Percentiles rank a stretch among this genome's conserved stretches.
Evolutionary conservation across 2,888 invertebrate species (phyloP).

Genomic region (Drosophila mercatorum): DNA sequence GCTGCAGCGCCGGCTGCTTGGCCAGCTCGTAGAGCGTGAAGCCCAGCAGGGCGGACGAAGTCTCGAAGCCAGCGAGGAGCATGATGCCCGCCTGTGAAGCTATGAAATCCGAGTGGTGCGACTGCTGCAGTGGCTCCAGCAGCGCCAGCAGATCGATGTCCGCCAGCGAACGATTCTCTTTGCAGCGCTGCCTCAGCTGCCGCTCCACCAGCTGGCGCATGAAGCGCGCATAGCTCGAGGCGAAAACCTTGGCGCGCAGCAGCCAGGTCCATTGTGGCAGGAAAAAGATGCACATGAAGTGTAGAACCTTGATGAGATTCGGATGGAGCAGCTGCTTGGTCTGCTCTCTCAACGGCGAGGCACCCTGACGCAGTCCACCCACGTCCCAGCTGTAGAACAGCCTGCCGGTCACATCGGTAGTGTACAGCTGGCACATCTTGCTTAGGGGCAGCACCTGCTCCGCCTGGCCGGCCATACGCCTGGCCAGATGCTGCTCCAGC

Average conservation of each 20-base stretch:
- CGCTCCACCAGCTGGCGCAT: conserved; percentile 78
- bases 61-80: conserved; percentile 82
- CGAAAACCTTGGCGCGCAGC: conserved; percentile 76
- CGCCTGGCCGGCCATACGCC: conserved; percentile 37
- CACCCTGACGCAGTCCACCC: conserved; percentile 67
- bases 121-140: conserved; percentile 81
- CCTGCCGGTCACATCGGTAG: conserved; percentile 80
- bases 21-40: conserved; percentile 84
- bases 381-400: conserved; percentile 76
- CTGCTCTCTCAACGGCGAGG: conserved; percentile 63
- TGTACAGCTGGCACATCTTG: conserved; percentile 79
- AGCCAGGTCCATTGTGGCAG: conserved; percentile 63
- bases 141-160: conserved; percentile 84
- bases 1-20: conserved; percentile 82
- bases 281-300: conserved; percentile 78
- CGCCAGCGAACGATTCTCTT: conserved; percentile 58
- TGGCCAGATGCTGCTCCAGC: conserved; percentile 61
- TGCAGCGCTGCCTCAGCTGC: conserved; percentile 15
- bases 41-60: conserved; percentile 83
- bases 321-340: conserved; percentile 69
- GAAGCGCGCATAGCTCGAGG: conserved; percentile 70
- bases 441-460: conserved; percentile 53
- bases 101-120: conserved; percentile 73
- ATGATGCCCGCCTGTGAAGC: conserved; percentile 82
- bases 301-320: conserved; percentile 56